Percentiles rank a stretch among this genome's conserved stretches.
Evolutionary conservation across 2,113 vertebrate genomes (phyloP).

Genomic region (Phasianus colchicus): DNA sequence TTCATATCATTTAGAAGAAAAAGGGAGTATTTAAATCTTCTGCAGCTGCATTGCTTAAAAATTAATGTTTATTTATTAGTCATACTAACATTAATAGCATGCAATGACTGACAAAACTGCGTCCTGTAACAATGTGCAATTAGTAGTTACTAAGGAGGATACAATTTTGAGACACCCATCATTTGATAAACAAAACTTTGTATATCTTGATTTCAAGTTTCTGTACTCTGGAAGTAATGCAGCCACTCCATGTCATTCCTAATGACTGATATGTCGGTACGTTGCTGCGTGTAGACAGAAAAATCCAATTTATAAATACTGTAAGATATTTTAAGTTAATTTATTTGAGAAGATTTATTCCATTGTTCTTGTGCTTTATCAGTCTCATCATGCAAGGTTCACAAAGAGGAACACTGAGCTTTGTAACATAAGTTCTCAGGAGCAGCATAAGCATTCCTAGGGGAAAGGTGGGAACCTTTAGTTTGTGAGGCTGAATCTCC

Average conservation of each 20-base stretch:
- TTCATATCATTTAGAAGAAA: constrained; percentile 50
- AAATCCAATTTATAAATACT: background rate
- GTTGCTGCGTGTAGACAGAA: background rate
- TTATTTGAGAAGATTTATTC: background rate
- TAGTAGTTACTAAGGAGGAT: constrained; percentile 18
- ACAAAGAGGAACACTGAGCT: background rate
- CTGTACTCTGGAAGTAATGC: background rate
- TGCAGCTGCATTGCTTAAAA: constrained; percentile 2
- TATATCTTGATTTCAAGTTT: background rate
- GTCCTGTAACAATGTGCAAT: constrained; percentile 12
- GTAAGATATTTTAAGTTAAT: background rate
- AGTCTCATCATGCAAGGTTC: background rate
- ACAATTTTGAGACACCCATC: background rate
- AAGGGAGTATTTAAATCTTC: constrained; percentile 21
- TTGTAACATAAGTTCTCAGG: background rate
- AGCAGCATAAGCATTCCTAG: background rate
- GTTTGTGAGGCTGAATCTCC: background rate
- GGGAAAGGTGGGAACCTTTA: background rate
- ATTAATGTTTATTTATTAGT: constrained; percentile 50
- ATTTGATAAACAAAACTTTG: background rate
- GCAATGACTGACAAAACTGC: background rate
- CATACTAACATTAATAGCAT: constrained; percentile 1
- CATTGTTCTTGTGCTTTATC: background rate
- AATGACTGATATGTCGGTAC: background rate
- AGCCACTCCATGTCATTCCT: background rate